Conservation (phyloP, 2,113 vertebrate species). For the Notothenia rossii region DNA sequence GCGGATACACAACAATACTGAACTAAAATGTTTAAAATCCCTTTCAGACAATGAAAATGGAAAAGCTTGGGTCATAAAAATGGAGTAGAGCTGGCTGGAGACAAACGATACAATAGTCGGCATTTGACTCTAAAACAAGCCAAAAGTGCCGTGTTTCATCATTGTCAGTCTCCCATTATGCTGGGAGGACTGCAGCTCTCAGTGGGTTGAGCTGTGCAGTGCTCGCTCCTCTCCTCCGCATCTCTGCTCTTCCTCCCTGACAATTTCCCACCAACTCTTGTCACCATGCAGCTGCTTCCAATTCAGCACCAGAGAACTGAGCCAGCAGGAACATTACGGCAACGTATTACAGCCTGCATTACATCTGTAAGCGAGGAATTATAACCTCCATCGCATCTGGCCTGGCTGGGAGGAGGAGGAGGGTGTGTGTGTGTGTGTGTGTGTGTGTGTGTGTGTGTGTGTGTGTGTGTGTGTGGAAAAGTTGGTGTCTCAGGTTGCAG, state of each 20-base stretch:
- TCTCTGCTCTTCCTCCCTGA: slow-evolving; percentile 64
- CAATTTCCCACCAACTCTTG: slow-evolving; percentile 59
- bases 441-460: neutral
- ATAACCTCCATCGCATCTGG: slow-evolving; percentile 76
- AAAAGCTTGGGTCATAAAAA: slow-evolving; percentile 2
- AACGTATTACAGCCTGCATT: slow-evolving; percentile 54
- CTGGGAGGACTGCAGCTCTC: slow-evolving; percentile 29
- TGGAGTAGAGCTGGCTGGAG: slow-evolving; percentile 13
- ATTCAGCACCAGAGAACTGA: slow-evolving; percentile 63
- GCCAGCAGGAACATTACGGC: slow-evolving; percentile 69
- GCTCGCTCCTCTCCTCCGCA: slow-evolving; percentile 53
- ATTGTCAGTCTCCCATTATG: slow-evolving; percentile 23
- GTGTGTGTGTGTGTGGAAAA: slow-evolving; percentile 15
- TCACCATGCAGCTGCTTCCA: slow-evolving; percentile 77
- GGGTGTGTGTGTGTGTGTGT: neutral
- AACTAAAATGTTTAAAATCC: slow-evolving; percentile 14
- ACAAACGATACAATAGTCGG: slow-evolving; percentile 23
- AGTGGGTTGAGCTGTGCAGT: slow-evolving; percentile 40
- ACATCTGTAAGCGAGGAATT: slow-evolving; percentile 79
- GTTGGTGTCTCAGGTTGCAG: slow-evolving; percentile 66
- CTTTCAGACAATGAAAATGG: neutral
- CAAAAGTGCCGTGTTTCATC: slow-evolving; percentile 43
- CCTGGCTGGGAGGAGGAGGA: slow-evolving; percentile 28
- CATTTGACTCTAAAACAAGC: slow-evolving; percentile 26
- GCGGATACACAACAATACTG: neutral